phyloP scores from a whole-genome alignment of 2,888 invertebrate genomes.

The Piscicola geometra region DNA sequence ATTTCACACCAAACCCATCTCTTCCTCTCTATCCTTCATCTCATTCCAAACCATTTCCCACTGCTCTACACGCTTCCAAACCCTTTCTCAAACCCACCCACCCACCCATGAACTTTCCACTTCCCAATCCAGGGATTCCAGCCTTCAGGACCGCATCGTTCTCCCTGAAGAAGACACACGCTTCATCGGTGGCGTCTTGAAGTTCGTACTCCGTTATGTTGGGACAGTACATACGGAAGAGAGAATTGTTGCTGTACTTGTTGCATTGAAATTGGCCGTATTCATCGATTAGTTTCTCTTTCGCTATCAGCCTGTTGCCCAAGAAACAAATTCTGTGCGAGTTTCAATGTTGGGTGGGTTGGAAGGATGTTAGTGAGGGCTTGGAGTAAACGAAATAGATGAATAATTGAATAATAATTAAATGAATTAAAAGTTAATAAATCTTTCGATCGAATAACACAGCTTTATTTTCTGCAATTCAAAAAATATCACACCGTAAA shows the following conservation, averaged over 20 bases:
- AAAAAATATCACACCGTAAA: no score
- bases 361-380: background rate
- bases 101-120: conserved; percentile 82
- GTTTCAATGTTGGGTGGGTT: background rate
- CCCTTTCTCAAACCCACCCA: conserved; percentile 3
- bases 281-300: conserved; percentile 56
- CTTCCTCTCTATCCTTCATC: no score
- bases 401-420: no score
- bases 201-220: conserved; percentile 38
- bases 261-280: conserved; percentile 63
- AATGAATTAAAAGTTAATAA: no score
- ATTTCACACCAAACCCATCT: no score
- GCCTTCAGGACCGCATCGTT: conserved; percentile 61
- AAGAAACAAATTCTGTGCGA: conserved; percentile 82
- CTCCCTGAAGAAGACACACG: conserved; percentile 71
- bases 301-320: conserved; percentile 74
- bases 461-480: no score
- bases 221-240: conserved; percentile 71
- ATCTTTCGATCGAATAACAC: no score
- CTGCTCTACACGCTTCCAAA: no score
- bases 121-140: conserved; percentile 86
- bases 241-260: conserved; percentile 66
- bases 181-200: conserved; percentile 35
- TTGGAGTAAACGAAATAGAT: background rate
- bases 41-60: no score